Percentiles rank a stretch among this genome's conserved stretches.
These are phyloP conservation scores for Microctonus hyperodae DNA, from an alignment of 2,888 invertebrate species.

Conservation along the genomic window DNA sequence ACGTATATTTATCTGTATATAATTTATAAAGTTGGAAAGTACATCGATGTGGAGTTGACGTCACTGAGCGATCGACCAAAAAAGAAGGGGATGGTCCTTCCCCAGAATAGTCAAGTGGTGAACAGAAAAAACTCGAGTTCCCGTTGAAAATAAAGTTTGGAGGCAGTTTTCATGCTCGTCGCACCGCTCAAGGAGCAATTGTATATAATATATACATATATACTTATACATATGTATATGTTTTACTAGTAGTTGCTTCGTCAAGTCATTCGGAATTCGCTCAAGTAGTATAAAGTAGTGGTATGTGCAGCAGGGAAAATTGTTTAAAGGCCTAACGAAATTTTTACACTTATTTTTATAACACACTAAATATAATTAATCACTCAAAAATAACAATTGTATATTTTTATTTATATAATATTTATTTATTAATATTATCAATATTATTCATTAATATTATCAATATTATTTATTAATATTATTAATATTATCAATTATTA, in stretches of 20 bases:
- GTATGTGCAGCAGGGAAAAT: background rate
- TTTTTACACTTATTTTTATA: too few species aligned
- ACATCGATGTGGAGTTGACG: conserved; percentile 30
- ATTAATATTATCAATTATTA: too few species aligned
- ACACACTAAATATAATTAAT: too few species aligned
- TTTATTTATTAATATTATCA: too few species aligned
- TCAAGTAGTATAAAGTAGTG: background rate
- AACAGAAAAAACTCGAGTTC: conserved; percentile 41
- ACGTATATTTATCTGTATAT: too few species aligned
- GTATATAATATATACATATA: background rate
- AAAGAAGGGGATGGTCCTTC: conserved; percentile 15
- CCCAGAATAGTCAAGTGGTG: conserved; percentile 41
- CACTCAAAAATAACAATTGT: too few species aligned
- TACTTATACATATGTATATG: conserved; percentile 5
- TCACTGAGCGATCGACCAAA: conserved; percentile 28
- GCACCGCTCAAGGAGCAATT: conserved; percentile 10
- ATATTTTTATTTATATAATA: too few species aligned
- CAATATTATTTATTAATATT: too few species aligned
- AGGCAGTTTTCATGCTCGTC: conserved; percentile 21
- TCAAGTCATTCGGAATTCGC: conserved; percentile 29
- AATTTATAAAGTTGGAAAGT: background rate
- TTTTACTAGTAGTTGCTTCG: conserved; percentile 28
- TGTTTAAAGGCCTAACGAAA: too few species aligned
- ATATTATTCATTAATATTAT: too few species aligned
- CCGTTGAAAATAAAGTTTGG: conserved; percentile 42